Conservation (phyloP, 2,888 invertebrate genomes). For the Drosophila neoperkinsi region DNA sequence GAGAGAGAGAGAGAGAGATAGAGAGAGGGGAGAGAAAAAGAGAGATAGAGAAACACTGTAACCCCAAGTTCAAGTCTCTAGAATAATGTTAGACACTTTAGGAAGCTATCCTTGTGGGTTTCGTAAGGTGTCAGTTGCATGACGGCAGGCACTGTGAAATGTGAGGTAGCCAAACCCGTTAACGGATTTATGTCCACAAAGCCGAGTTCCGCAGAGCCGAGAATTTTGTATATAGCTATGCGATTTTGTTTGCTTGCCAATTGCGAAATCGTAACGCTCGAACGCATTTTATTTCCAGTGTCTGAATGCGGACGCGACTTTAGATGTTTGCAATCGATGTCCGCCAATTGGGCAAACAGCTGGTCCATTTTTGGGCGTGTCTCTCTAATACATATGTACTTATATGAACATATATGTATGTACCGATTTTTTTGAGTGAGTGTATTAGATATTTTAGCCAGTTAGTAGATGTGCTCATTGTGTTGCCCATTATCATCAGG, state of each 20-base stretch:
- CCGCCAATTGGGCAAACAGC: conserved; percentile 61
- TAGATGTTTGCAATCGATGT: conserved; percentile 59
- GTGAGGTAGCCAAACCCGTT: conserved; percentile 37
- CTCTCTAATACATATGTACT: conserved; percentile 20
- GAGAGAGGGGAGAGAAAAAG: background rate
- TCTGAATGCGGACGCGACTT: conserved; percentile 50
- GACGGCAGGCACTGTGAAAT: conserved; percentile 11
- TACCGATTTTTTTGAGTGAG: background rate
- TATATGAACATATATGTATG: conserved; percentile 2
- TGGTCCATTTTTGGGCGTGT: conserved; percentile 65
- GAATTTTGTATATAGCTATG: conserved; percentile 37
- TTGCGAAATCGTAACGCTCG: conserved; percentile 76
- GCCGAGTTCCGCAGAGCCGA: conserved; percentile 19
- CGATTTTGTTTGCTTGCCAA: conserved; percentile 73
- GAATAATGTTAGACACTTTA: background rate
- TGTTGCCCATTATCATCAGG: conserved; percentile 62
- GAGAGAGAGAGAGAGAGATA: background rate
- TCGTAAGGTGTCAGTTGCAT: background rate
- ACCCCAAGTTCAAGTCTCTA: background rate
- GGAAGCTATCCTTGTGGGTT: background rate
- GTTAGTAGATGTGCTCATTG: conserved; percentile 44
- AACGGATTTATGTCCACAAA: conserved; percentile 17
- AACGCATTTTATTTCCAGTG: conserved; percentile 67
- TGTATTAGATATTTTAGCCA: conserved; percentile 30
- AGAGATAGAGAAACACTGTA: background rate